Conservation (phyloP, 2,797 vertebrate genomes). For the Sarcoramphus papa region DNA sequence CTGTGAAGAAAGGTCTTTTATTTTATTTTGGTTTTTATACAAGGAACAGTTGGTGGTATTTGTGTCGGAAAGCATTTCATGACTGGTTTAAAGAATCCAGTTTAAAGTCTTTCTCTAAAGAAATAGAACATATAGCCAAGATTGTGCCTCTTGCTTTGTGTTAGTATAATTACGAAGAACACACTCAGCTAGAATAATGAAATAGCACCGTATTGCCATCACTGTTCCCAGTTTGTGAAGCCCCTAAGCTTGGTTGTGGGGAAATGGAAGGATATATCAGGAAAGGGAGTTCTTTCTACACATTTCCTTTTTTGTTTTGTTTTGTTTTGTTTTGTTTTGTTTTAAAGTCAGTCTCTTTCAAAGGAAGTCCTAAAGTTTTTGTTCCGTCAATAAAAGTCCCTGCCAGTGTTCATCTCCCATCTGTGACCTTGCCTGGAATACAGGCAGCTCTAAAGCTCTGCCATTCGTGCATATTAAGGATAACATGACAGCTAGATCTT, state of each 20-base stretch:
- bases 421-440: not conserved
- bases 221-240: not conserved
- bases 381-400: not conserved
- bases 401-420: not conserved
- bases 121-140: not conserved
- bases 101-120: not conserved
- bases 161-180: not conserved
- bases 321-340: not conserved
- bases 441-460: conserved; percentile 11
- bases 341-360: not conserved
- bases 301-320: not conserved
- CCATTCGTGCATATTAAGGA: not conserved
- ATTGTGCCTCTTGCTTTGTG: not conserved
- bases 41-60: not conserved
- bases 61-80: not conserved
- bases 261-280: not conserved
- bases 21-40: not conserved
- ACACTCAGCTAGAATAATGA: not conserved
- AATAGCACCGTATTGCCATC: not conserved
- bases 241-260: not conserved
- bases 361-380: not conserved
- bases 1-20: not conserved
- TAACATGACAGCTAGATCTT: not conserved
- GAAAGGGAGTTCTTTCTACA: not conserved
- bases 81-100: not conserved